Conservation (phyloP, 1,140 invertebrate genomes). For the Trigoniulus corallinus region DNA sequence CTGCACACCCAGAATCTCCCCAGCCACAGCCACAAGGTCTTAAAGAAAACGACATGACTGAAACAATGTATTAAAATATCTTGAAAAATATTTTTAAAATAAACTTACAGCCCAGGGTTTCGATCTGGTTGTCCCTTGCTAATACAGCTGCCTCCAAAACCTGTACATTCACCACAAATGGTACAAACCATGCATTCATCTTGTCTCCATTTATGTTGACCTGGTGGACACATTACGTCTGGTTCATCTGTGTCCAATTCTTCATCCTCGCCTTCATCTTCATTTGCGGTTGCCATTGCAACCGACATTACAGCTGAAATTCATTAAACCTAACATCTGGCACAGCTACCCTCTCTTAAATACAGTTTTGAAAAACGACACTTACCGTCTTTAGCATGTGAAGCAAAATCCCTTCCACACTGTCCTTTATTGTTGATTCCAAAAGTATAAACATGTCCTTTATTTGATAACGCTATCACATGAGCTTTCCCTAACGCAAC, state of each 20-base stretch:
- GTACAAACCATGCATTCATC: slow-evolving; percentile 78
- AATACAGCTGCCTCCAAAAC: slow-evolving; percentile 70
- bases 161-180: slow-evolving; percentile 82
- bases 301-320: slow-evolving; percentile 26
- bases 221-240: slow-evolving; percentile 44
- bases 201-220: slow-evolving; percentile 58
- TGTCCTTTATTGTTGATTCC: slow-evolving; percentile 97
- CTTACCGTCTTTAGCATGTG: slow-evolving; percentile 42
- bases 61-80: not conserved
- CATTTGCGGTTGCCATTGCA: slow-evolving; percentile 42
- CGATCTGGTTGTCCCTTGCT: slow-evolving; percentile 57
- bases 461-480: slow-evolving; percentile 65
- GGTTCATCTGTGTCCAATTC: slow-evolving; percentile 29
- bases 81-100: slow-evolving; percentile 6
- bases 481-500: slow-evolving; percentile 92
- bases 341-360: slow-evolving; percentile 2
- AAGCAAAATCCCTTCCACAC: slow-evolving; percentile 70
- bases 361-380: slow-evolving; percentile 7
- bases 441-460: slow-evolving; percentile 85
- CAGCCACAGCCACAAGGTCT: slow-evolving; percentile 89
- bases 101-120: slow-evolving; percentile 68
- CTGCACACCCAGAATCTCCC: slow-evolving; percentile 79
- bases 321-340: no score
- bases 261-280: slow-evolving; percentile 41
- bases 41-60: slow-evolving; percentile 6